A percentile compares a stretch with the other conserved stretches of the same genome.
Conservation (phyloP, 2,888 invertebrate species). For the Parnassius glacialis region DNA sequence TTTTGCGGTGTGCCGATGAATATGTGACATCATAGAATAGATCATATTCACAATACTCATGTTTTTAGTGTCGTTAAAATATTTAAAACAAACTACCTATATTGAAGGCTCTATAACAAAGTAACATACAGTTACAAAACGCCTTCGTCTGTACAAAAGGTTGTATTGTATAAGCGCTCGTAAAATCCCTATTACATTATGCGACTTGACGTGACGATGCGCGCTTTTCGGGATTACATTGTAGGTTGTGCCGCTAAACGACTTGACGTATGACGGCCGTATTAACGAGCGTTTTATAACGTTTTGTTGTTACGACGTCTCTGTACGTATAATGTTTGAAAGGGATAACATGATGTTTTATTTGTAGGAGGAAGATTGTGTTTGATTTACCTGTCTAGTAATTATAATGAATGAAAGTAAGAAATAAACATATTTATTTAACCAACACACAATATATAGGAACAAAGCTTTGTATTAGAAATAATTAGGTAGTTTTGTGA, state of each 20-base stretch:
- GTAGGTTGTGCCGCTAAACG: slow-evolving; percentile 6
- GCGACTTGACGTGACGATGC: slow-evolving; percentile 9
- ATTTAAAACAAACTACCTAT: neutral
- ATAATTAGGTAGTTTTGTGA: too few relatives aligned
- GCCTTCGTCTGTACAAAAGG: neutral
- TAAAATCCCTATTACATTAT: slow-evolving; percentile 14
- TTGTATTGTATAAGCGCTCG: slow-evolving; percentile 11
- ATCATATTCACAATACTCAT: too few relatives aligned
- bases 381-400: too few relatives aligned
- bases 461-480: too few relatives aligned
- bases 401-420: too few relatives aligned
- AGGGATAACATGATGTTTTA: neutral
- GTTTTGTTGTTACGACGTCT: neutral
- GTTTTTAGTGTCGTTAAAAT: too few relatives aligned
- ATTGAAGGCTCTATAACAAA: neutral
- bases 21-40: too few relatives aligned
- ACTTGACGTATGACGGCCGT: slow-evolving; percentile 4
- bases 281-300: slow-evolving; percentile 20
- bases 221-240: slow-evolving; percentile 8
- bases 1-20: too few relatives aligned
- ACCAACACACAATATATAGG: too few relatives aligned
- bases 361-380: too few relatives aligned
- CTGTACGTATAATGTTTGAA: neutral
- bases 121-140: neutral
- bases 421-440: too few relatives aligned